phyloP scores from a whole-genome alignment of 2,888 invertebrate species.

The Leptopilina drosophilae region DNA sequence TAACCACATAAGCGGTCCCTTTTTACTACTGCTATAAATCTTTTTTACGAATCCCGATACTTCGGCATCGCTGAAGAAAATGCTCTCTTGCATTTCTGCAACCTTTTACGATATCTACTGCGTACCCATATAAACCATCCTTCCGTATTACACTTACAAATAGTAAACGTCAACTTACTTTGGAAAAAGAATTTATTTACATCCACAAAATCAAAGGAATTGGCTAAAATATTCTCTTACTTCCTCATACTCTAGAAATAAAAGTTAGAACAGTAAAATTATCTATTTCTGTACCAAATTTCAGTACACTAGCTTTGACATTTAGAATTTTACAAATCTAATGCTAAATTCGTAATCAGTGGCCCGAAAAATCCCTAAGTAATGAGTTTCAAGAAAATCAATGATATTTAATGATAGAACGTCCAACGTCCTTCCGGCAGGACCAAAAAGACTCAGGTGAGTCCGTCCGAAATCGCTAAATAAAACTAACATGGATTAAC shows the following conservation, averaged over 20 bases:
- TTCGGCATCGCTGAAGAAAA: conserved; percentile 36
- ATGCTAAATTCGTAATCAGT: no score
- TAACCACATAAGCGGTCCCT: conserved; percentile 42
- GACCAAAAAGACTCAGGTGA: no score
- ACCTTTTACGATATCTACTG: conserved; percentile 36
- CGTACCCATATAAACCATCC: conserved; percentile 11
- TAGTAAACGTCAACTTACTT: conserved; percentile 4
- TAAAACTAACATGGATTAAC: no score
- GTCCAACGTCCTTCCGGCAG: no score
- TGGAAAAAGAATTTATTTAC: background rate
- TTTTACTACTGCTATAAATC: conserved; percentile 46
- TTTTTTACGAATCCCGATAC: conserved; percentile 35
- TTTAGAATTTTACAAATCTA: no score
- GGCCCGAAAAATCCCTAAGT: no score
- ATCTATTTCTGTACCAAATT: no score
- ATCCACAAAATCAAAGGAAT: background rate
- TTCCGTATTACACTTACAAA: conserved; percentile 38
- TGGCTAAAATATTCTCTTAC: background rate
- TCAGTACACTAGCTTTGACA: no score
- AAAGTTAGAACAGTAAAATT: no score
- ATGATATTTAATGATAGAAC: no score
- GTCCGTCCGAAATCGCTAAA: no score
- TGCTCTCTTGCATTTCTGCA: conserved; percentile 20
- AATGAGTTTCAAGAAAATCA: no score
- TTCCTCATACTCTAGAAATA: background rate